phyloP scores from a whole-genome alignment of 2,113 vertebrate species.

The Eptesicus fuscus region DNA sequence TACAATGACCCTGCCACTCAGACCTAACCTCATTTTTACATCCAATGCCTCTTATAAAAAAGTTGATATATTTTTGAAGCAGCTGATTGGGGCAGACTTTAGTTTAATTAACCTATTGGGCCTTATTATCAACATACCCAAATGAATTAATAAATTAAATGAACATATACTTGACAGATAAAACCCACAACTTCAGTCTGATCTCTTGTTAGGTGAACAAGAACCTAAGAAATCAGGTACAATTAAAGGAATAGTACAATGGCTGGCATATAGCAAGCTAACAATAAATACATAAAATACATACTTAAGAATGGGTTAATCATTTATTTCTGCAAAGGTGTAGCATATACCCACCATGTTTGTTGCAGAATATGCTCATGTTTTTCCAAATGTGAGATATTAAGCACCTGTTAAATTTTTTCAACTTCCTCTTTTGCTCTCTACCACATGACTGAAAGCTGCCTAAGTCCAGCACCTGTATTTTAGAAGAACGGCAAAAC shows the following conservation, averaged over 20 bases:
- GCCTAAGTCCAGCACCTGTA: background rate
- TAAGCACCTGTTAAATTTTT: background rate
- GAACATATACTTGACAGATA: background rate
- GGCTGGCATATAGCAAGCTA: background rate
- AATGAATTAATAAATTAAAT: background rate
- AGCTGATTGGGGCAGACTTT: background rate
- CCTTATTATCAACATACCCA: background rate
- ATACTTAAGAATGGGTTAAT: background rate
- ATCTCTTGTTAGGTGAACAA: background rate
- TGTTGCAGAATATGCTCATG: background rate
- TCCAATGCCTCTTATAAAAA: background rate
- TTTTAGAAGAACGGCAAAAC: background rate
- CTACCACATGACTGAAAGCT: background rate
- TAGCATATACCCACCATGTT: background rate
- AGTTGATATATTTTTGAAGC: background rate
- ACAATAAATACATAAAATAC: background rate
- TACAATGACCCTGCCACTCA: background rate
- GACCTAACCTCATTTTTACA: background rate
- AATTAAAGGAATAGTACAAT: background rate
- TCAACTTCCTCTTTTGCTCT: slow-evolving; percentile 8
- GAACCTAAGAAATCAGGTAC: background rate
- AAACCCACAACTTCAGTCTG: background rate
- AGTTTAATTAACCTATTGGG: background rate
- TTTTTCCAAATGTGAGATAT: background rate
- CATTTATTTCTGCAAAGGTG: background rate